Evolutionary conservation across 2,888 invertebrate species (phyloP), one percentile per base, ranked within the genome.

Genomic region (Coenonympha glycerion): DNA sequence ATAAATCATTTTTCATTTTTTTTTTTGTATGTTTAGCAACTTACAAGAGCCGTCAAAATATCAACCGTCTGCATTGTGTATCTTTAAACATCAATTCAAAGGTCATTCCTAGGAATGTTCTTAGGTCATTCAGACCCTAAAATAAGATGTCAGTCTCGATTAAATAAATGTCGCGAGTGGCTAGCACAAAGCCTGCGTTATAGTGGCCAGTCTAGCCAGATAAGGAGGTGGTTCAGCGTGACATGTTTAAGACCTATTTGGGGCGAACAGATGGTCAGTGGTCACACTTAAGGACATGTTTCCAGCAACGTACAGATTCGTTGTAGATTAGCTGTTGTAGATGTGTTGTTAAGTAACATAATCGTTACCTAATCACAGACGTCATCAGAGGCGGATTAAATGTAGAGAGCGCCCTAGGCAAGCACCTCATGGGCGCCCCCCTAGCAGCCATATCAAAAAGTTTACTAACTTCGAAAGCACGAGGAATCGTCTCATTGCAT

Each of bases 61-160:
- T 24, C 15, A 39, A 39, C 24, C 15, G 16, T n/a, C 31, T 33
- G 16, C 31, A 16, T 36, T 36, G 11, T 19, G 36, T 36, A 19
- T 19, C 11, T 11, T 8, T 16, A 5, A 11, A 36, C 24, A 4
- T 3, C 6, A 4, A 24, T 11, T 37, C 40, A 18, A 40, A 40
- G 40, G 47, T 33, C 8, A 40, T 11, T 31, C 18, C n/a, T n/a
- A n/a, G n/a, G n/a, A n/a, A n/a, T n/a, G n/a, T n/a, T n/a, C n/a
- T n/a, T n/a, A n/a, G n/a, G n/a, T n/a, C 8, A 40, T 11, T 31
- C 18, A n/a, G 33, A 3, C 26, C 24, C 47, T 48, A 40, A 48
- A 47, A 40, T 40, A 30, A 48, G 47, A 48, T 40, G 41, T 28
- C 28, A 11, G 19, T 41, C 18, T 16, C 41, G 30, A 30, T 41